Evolutionary conservation across 2,113 vertebrate species (phyloP).

Genomic region (Clarias batrachus): DNA sequence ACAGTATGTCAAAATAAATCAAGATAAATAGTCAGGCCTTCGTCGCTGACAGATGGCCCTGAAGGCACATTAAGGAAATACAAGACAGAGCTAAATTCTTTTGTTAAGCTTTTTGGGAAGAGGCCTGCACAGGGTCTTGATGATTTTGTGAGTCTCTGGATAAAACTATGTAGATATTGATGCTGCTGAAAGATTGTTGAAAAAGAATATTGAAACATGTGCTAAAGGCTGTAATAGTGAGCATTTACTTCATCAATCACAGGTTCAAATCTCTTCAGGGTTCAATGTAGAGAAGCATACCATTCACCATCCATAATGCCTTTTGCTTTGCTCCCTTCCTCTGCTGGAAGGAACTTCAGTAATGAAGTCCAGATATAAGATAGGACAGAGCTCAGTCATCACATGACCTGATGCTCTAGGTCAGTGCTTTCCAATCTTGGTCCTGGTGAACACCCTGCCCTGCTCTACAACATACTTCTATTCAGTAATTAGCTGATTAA

Average conservation of each 20-base stretch:
- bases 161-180: not conserved
- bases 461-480: too few species aligned
- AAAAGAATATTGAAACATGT: not conserved
- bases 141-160: not conserved
- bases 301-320: not conserved
- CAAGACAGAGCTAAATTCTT: slow-evolving; percentile 1
- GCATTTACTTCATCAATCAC: not conserved
- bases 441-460: too few species aligned
- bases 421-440: too few species aligned
- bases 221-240: not conserved
- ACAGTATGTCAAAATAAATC: slow-evolving; percentile 6
- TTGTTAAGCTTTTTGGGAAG: not conserved
- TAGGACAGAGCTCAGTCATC: not conserved
- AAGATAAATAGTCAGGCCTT: not conserved
- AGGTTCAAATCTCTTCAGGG: not conserved
- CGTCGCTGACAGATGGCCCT: not conserved
- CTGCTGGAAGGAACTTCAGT: not conserved
- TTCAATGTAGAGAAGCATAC: not conserved
- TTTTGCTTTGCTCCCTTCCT: not conserved
- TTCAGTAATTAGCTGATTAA: too few species aligned
- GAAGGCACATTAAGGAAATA: not conserved
- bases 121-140: not conserved
- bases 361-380: not conserved
- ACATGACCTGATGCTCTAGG: not conserved
- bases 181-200: not conserved